A percentile compares a stretch with the other conserved stretches of the same genome.
Evolutionary conservation across 1,140 invertebrate species (phyloP).

Genomic region (Trypoxylus dichotomus): DNA sequence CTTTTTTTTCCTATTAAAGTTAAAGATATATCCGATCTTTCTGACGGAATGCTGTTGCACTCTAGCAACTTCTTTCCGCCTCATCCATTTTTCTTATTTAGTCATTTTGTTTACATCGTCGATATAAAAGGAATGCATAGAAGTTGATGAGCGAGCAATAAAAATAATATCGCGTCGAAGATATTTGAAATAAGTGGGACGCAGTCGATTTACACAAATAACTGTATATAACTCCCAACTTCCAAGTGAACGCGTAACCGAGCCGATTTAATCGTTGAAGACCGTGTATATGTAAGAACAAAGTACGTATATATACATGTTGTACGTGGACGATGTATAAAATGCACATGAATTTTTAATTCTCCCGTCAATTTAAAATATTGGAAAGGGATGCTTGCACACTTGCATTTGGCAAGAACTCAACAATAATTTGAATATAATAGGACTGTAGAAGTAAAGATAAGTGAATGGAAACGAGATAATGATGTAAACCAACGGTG

Average conservation of each 20-base stretch:
- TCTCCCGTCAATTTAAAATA: background rate
- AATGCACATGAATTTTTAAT: background rate
- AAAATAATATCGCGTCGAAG: conserved; percentile 6
- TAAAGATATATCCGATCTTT: too few species aligned
- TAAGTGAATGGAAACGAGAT: background rate
- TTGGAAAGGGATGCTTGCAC: too few species aligned
- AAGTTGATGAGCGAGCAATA: background rate
- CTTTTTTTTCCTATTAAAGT: too few species aligned
- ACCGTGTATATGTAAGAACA: background rate
- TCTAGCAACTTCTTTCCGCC: too few species aligned
- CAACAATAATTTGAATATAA: too few species aligned
- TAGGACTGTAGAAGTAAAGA: too few species aligned
- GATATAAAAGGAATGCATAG: background rate
- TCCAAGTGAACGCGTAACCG: background rate
- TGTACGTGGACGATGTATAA: background rate
- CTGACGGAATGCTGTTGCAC: too few species aligned
- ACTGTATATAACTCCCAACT: background rate
- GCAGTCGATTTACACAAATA: background rate
- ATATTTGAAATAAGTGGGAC: conserved; percentile 18
- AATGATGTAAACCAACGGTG: background rate
- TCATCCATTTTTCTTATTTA: background rate
- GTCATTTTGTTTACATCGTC: background rate
- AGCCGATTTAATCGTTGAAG: background rate
- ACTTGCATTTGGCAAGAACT: too few species aligned
- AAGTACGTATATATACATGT: background rate